phyloP scores from a whole-genome alignment of 2,113 vertebrate species.

The Pygathrix nemaeus region DNA sequence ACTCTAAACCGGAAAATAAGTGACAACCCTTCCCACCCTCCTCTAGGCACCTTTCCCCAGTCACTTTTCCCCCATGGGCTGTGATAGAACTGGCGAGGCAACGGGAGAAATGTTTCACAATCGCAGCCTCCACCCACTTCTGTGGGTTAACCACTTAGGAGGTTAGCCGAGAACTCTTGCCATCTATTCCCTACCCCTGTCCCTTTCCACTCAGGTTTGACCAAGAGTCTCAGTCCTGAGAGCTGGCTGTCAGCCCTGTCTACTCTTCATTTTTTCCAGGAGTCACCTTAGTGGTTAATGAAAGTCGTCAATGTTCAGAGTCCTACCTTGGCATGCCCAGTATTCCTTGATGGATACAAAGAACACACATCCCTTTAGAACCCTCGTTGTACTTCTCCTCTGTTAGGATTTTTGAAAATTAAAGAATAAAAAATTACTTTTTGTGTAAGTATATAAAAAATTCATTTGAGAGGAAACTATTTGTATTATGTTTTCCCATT shows the following conservation, averaged over 20 bases:
- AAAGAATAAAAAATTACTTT: not conserved
- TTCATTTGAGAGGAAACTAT: not conserved
- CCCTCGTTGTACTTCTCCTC: not conserved
- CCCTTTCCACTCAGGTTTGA: not conserved
- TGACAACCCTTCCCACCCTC: not conserved
- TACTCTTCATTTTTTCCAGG: not conserved
- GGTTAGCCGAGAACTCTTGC: not conserved
- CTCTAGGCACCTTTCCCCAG: not conserved
- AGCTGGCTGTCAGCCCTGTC: not conserved
- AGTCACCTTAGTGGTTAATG: not conserved
- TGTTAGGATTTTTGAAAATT: not conserved
- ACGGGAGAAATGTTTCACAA: not conserved
- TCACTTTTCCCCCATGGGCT: not conserved
- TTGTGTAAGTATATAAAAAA: not conserved
- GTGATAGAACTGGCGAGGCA: not conserved
- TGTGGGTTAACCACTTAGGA: not conserved
- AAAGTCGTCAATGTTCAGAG: not conserved
- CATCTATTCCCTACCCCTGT: accelerated
- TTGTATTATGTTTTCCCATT: not conserved
- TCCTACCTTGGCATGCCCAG: not conserved
- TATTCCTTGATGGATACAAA: not conserved
- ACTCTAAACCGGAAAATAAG: not conserved
- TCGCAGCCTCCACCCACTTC: not conserved
- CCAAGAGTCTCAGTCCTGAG: not conserved
- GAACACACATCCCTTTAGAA: not conserved